phyloP scores from a whole-genome alignment of 2,888 invertebrate species.

The Xestia c-nigrum region DNA sequence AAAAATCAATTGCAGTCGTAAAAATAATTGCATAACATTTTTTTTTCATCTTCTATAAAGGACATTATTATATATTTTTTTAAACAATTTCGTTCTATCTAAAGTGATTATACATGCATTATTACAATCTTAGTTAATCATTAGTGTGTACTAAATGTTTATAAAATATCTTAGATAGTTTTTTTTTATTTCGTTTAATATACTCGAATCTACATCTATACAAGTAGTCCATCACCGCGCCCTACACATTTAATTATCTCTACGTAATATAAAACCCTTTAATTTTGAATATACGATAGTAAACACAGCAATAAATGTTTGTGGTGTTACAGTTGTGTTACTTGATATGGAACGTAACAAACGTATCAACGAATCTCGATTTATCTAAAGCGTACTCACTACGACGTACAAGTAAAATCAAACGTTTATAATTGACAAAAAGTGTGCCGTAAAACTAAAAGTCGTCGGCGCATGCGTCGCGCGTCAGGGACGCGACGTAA shows the following conservation, averaged over 20 bases:
- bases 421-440: constrained; percentile 86
- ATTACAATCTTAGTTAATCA: constrained; percentile 79
- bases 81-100: constrained; percentile 84
- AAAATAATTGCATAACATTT: constrained; percentile 67
- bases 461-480: constrained; percentile 44
- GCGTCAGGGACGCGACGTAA: constrained; percentile 48
- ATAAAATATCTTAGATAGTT: constrained; percentile 81
- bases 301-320: constrained; percentile 83
- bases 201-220: constrained; percentile 82
- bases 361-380: constrained; percentile 75
- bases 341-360: constrained; percentile 85
- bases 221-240: constrained; percentile 85
- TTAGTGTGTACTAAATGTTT: constrained; percentile 85
- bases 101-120: constrained; percentile 83
- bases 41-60: constrained; percentile 69
- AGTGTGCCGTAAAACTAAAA: constrained; percentile 79
- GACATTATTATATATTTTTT: constrained; percentile 72
- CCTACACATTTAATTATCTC: constrained; percentile 81
- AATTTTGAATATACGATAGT: constrained; percentile 76
- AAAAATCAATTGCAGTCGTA: constrained; percentile 76
- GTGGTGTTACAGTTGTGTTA: constrained; percentile 70
- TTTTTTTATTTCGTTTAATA: constrained; percentile 78
- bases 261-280: constrained; percentile 80
- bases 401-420: constrained; percentile 69
- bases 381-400: constrained; percentile 76